Conservation (phyloP, 2,888 invertebrate genomes). For the Athetis lepigone region DNA sequence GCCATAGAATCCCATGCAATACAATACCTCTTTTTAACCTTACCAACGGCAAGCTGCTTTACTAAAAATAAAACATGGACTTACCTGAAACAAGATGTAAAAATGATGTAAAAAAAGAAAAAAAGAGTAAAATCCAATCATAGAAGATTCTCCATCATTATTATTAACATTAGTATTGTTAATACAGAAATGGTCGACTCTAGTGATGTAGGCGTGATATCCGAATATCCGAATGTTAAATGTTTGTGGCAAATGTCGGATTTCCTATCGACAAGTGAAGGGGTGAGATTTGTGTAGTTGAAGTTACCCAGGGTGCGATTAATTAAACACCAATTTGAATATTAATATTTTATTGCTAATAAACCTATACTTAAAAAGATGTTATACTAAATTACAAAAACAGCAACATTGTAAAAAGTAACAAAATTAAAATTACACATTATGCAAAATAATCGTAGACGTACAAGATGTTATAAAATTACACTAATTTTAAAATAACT, state of each 20-base stretch:
- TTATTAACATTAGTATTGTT: slow-evolving; percentile 70
- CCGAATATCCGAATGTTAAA: slow-evolving; percentile 20
- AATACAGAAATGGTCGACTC: slow-evolving; percentile 80
- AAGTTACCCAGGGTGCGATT: slow-evolving; percentile 15
- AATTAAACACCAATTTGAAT: slow-evolving; percentile 46
- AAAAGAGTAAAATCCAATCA: slow-evolving; percentile 45
- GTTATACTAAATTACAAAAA: slow-evolving; percentile 21
- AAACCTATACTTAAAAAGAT: slow-evolving; percentile 23
- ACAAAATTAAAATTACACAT: slow-evolving; percentile 14
- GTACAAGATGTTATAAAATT: slow-evolving; percentile 10
- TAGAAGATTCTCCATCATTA: slow-evolving; percentile 70
- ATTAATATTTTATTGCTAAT: slow-evolving; percentile 53
- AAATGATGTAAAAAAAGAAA: slow-evolving; percentile 46
- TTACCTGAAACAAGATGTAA: slow-evolving; percentile 65
- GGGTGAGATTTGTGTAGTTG: slow-evolving; percentile 19
- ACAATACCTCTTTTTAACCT: slow-evolving; percentile 39
- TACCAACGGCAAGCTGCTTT: slow-evolving; percentile 16
- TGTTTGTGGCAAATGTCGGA: slow-evolving; percentile 14
- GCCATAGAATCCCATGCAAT: slow-evolving; percentile 30
- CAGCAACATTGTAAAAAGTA: background rate
- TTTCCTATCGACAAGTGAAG: slow-evolving; percentile 39
- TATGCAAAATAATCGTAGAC: slow-evolving; percentile 33
- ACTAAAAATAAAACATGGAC: slow-evolving; percentile 59
- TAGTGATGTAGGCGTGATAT: slow-evolving; percentile 48
- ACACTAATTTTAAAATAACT: background rate